Percentiles rank a stretch among this genome's conserved stretches.
These are phyloP conservation scores for Hirundo rustica DNA, from an alignment of 2,797 vertebrate species.

Conservation along the genomic window DNA sequence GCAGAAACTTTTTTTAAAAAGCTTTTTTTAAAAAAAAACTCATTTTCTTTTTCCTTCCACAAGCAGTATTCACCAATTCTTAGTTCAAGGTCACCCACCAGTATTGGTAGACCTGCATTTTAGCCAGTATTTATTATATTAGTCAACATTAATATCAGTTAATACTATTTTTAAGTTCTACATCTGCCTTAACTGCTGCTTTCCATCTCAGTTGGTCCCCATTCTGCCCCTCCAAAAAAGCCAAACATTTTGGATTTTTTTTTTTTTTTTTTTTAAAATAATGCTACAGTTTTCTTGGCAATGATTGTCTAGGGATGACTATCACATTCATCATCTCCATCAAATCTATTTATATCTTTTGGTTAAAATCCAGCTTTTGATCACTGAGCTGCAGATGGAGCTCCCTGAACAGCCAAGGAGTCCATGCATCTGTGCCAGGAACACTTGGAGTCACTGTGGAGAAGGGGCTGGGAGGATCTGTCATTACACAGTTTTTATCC, in stretches of 20 bases:
- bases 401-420: background rate
- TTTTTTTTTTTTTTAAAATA: background rate
- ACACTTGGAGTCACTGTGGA: background rate
- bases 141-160: background rate
- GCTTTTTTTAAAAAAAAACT: background rate
- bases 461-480: background rate
- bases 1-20: background rate
- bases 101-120: background rate
- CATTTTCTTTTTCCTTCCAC: background rate
- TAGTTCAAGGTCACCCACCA: background rate
- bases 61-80: background rate
- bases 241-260: background rate
- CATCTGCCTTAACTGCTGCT: background rate
- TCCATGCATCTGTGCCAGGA: background rate
- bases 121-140: background rate
- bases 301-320: background rate
- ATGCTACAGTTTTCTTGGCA: background rate
- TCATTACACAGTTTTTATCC: background rate
- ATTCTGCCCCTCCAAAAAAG: background rate
- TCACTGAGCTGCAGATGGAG: slow-evolving; percentile 41
- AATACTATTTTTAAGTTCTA: background rate
- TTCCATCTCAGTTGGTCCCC: background rate
- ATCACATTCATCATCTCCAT: background rate
- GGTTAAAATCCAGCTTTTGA: slow-evolving; percentile 34
- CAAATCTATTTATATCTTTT: slow-evolving; percentile 16